Evolutionary conservation across 2,888 invertebrate species (phyloP), one percentile per base, ranked within the genome.

Genomic region (Abscondita cerata): DNA sequence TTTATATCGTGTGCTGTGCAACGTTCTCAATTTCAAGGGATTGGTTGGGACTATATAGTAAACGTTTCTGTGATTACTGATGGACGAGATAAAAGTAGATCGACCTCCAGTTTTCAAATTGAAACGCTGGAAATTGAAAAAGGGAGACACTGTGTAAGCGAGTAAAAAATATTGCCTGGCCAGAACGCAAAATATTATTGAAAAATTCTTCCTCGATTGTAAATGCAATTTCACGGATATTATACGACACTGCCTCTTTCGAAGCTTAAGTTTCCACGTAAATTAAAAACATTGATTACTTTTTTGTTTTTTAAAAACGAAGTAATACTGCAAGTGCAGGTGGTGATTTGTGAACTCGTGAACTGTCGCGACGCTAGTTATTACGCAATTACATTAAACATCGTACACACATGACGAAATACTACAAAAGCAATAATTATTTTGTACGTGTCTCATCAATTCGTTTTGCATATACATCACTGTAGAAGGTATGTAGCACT

Each of bases 181-280:
- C 73, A 71, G 70, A 70, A 73, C 73, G 74, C 72, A 72, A 74
- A 75, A 75, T 75, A 76, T 75, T 75, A 76, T 75, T 74, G 74
- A 75, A 75, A 76, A 75, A 73, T 75, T 74, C 74, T 73, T 71
- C 64, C 69, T 70, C 70, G 69, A 67, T 71, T 70, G 73, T 73
- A 73, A 69, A 76, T 75, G 75, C 73, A 75, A 77, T 76, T 76
- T 76, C 74, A 75, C 75, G 75, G 75, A 75, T 74, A 74, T 76
- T 76, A 75, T 73, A 70, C 73, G 72, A 71, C 70, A 70, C 71
- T 67, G 38, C 15, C 72, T 69, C 67, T 70, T 70, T 67, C 64
- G 64, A 69, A 69, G 73, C 71, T 73, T 73, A 74, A 75, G 70
- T 74, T 73, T 74, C 73, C 73, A 75, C 73, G 73, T 73, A 74